Base-by-base conservation (phyloP, 2,113 vertebrate genomes). In the Pedetes capensis region DNA sequence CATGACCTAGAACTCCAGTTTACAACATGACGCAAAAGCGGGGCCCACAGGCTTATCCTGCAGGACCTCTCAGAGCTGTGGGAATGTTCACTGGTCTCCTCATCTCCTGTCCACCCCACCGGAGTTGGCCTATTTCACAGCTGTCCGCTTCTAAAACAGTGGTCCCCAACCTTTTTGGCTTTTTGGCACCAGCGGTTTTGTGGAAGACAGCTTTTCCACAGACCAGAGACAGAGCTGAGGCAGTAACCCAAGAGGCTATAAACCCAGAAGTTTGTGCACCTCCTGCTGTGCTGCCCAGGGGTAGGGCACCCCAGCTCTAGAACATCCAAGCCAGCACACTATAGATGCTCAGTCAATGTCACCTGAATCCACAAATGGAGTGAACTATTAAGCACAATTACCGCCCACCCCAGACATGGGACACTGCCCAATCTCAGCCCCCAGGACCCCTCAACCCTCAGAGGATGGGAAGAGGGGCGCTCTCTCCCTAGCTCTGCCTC, bases 121-220 rank as follows among this genome's bases (percentile, higher is more conserved):
- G 4, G 1, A 64, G 51, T 27, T 2, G 0, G 37, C 8, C 64
- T 12, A 27, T 6, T 57, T 25, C 14, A 0, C 0, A 25, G 72
- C 57, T 6, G 39, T 4, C 0, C 2, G 5, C 11, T 37, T 80
- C 44, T 3, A 53, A n/a, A n/a, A n/a, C n/a, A n/a, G n/a, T n/a
- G n/a, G n/a, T n/a, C n/a, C n/a, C n/a, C n/a, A n/a, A n/a, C n/a
- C n/a, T n/a, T n/a, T n/a, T n/a, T n/a, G n/a, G n/a, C n/a, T n/a
- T n/a, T n/a, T n/a, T n/a, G n/a, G n/a, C n/a, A n/a, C n/a, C n/a
- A n/a, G n/a, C n/a, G n/a, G n/a, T n/a, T n/a, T n/a, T n/a, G n/a
- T n/a, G n/a, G n/a, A n/a, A n/a, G n/a, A n/a, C n/a, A n/a, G n/a
- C n/a, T n/a, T n/a, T n/a, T n/a, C n/a, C n/a, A n/a, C n/a, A n/a